Conservation (phyloP, 2,888 invertebrate genomes). For the Drosophila cracens region DNA sequence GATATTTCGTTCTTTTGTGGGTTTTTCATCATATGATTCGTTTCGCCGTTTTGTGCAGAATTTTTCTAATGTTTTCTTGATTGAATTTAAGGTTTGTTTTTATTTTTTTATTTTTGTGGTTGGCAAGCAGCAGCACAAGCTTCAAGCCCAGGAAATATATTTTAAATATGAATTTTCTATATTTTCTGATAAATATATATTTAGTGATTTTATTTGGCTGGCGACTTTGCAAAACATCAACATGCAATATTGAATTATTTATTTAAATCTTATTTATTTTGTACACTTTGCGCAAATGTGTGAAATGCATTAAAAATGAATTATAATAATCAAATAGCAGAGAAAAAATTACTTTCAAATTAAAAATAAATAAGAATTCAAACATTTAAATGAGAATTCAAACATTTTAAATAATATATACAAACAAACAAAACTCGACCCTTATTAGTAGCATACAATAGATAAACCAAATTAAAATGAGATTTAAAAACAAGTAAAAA, state of each 20-base stretch:
- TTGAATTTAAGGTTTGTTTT: constrained; percentile 25
- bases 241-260: constrained; percentile 70
- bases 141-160: constrained; percentile 58
- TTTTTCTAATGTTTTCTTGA: constrained; percentile 42
- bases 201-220: constrained; percentile 32
- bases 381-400: not conserved
- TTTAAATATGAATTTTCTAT: constrained; percentile 33
- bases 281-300: constrained; percentile 61
- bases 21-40: constrained; percentile 59
- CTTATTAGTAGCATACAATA: no score
- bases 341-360: not conserved
- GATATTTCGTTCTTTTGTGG: constrained; percentile 38
- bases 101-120: constrained; percentile 53
- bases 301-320: constrained; percentile 13
- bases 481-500: not conserved
- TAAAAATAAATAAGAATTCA: not conserved
- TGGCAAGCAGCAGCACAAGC: constrained; percentile 79
- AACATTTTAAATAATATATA: not conserved
- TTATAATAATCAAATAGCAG: constrained; percentile 5
- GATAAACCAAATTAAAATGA: not conserved
- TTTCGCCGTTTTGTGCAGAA: constrained; percentile 63
- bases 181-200: constrained; percentile 41
- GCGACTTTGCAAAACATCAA: constrained; percentile 75
- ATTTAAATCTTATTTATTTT: constrained; percentile 26
- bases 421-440: not conserved